Percentiles rank a stretch among this genome's conserved stretches.
Evolutionary conservation across 2,888 invertebrate species (phyloP).

Genomic region (Sinotaia quadrata): DNA sequence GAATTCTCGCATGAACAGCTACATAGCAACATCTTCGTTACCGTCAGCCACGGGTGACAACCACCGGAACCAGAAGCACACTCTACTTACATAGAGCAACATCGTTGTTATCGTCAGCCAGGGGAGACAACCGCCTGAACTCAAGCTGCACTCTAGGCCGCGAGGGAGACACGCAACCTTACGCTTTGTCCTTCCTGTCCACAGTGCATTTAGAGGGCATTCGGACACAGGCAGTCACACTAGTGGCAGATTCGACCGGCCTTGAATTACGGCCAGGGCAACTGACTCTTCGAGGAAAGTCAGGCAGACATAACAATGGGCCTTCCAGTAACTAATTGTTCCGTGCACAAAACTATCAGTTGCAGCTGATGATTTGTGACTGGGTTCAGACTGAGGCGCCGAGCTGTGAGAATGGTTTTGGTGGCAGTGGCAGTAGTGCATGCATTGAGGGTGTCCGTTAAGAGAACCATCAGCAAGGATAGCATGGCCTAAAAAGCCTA

Average conservation of each 20-base stretch:
- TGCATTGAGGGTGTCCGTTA: too few relatives aligned
- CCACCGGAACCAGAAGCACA: too few relatives aligned
- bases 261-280: neutral
- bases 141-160: too few relatives aligned
- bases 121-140: too few relatives aligned
- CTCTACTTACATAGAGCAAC: too few relatives aligned
- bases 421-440: neutral
- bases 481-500: neutral
- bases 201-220: neutral
- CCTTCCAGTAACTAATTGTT: slow-evolving; percentile 15
- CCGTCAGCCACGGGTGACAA: too few relatives aligned
- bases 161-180: slow-evolving; percentile 11
- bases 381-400: neutral
- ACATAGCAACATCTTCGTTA: too few relatives aligned
- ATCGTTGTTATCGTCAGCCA: too few relatives aligned
- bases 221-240: neutral
- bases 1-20: too few relatives aligned
- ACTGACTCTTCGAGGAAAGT: neutral
- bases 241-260: neutral
- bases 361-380: slow-evolving; percentile 26
- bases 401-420: neutral
- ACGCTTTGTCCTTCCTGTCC: slow-evolving; percentile 14
- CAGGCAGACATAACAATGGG: slow-evolving; percentile 3
- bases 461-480: too few relatives aligned
- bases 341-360: slow-evolving; percentile 13